These are phyloP conservation scores for Colletes collaris DNA, from an alignment of 2,888 invertebrate genomes.

Conservation along the genomic window DNA sequence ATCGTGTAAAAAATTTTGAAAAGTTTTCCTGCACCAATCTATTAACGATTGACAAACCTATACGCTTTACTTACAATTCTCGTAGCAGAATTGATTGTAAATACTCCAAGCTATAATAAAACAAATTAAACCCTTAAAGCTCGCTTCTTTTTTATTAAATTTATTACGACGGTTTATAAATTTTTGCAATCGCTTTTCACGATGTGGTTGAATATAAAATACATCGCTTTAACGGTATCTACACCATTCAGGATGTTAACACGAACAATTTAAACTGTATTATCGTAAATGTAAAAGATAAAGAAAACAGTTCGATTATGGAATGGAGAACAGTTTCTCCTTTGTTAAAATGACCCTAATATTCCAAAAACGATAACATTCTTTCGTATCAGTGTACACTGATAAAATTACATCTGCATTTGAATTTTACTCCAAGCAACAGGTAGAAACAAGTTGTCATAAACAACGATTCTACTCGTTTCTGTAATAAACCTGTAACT, in stretches of 20 bases:
- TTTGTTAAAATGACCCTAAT: conserved; percentile 3
- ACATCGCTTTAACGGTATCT: conserved; percentile 11
- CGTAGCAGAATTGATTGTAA: too few species aligned
- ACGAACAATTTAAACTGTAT: conserved; percentile 9
- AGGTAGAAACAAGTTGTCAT: not conserved
- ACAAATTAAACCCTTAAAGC: too few species aligned
- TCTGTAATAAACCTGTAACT: too few species aligned
- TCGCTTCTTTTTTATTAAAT: too few species aligned
- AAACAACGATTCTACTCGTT: not conserved
- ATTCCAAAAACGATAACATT: conserved; percentile 21
- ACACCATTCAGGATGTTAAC: conserved; percentile 36
- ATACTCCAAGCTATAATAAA: too few species aligned
- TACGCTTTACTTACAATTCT: too few species aligned
- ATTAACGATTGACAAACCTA: too few species aligned
- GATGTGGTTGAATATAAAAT: too few species aligned
- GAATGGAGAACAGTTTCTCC: conserved; percentile 34
- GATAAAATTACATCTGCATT: conserved; percentile 39
- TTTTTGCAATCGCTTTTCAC: not conserved
- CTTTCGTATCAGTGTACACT: conserved; percentile 1
- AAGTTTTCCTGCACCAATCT: too few species aligned
- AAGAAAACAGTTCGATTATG: conserved; percentile 20
- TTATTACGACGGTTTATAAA: too few species aligned
- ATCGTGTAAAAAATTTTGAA: too few species aligned
- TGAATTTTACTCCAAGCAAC: not conserved
- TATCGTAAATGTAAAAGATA: conserved; percentile 33